Conservation (phyloP, 2,113 vertebrate genomes). For the Hydrolagus affinis region DNA sequence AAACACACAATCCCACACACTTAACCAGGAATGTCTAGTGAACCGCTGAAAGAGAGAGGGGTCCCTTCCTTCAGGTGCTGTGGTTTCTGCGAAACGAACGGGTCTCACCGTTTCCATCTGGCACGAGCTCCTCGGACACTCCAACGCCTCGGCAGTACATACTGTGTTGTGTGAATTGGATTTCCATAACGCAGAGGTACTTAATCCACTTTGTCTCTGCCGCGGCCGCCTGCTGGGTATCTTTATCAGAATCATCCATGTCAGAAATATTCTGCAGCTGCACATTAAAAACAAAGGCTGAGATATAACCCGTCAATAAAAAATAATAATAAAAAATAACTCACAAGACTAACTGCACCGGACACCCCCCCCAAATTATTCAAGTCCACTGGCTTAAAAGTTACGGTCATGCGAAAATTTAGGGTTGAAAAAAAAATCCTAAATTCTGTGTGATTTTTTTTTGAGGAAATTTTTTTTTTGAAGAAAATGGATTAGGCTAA, state of each 20-base stretch:
- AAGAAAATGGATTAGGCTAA: no score
- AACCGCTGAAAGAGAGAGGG: no score
- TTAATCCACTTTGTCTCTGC: slow-evolving; percentile 39
- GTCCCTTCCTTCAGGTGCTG: no score
- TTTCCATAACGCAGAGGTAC: slow-evolving; percentile 57
- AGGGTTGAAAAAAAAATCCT: no score
- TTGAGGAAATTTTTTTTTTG: no score
- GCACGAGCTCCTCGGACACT: slow-evolving; percentile 40
- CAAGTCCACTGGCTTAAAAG: neutral
- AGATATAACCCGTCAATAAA: neutral
- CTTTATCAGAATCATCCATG: slow-evolving; percentile 37
- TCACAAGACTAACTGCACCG: neutral
- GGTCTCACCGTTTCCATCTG: slow-evolving; percentile 40
- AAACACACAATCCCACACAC: no score
- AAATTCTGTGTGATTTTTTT: no score
- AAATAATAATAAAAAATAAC: neutral
- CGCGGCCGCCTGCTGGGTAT: neutral
- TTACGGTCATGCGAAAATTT: neutral
- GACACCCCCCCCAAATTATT: neutral
- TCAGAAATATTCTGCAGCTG: slow-evolving; percentile 60
- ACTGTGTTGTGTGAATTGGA: slow-evolving; percentile 43
- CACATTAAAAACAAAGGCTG: neutral
- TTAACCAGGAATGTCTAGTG: no score
- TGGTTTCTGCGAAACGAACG: no score
- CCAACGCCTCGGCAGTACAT: slow-evolving; percentile 47